phyloP scores from a whole-genome alignment of 2,888 invertebrate genomes.

The Chesias legatella region DNA sequence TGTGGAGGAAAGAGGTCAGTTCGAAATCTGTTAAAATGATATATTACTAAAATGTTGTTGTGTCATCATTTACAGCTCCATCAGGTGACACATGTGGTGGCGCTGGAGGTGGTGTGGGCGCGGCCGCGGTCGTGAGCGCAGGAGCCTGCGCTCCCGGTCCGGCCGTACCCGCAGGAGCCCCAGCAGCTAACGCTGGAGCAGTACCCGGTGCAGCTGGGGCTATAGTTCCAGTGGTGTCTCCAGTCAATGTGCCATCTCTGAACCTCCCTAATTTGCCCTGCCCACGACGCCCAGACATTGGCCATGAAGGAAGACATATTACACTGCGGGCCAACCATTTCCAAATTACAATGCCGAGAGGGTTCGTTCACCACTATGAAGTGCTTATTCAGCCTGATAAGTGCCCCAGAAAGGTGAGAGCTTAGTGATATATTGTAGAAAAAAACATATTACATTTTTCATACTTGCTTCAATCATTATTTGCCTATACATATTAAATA shows the following conservation, averaged over 20 bases:
- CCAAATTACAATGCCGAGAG: slow-evolving; percentile 99
- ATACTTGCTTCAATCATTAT: no score
- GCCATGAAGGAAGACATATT: slow-evolving; percentile 97
- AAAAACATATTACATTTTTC: no score
- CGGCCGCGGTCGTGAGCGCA: slow-evolving; percentile 70
- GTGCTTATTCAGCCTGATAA: slow-evolving; percentile 99
- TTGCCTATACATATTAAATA: no score
- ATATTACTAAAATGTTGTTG: neutral
- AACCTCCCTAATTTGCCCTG: slow-evolving; percentile 95
- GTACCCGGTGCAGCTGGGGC: slow-evolving; percentile 53
- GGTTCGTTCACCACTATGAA: slow-evolving; percentile 99
- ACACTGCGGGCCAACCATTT: slow-evolving; percentile 99
- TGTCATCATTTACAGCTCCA: slow-evolving; percentile 21
- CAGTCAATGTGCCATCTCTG: slow-evolving; percentile 83
- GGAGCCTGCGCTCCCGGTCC: slow-evolving; percentile 62
- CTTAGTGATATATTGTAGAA: no score
- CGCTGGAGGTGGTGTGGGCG: slow-evolving; percentile 65
- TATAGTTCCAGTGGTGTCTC: slow-evolving; percentile 80
- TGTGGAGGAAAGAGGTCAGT: slow-evolving; percentile 10
- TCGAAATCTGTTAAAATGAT: neutral
- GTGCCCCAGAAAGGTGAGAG: slow-evolving; percentile 95
- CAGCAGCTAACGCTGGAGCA: slow-evolving; percentile 18
- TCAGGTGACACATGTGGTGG: slow-evolving; percentile 42
- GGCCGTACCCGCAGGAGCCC: slow-evolving; percentile 38
- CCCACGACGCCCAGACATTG: slow-evolving; percentile 97